phyloP scores from a whole-genome alignment of 37 sponge, comb jelly and placozoan species.

The Lycopodina hypogea region DNA sequence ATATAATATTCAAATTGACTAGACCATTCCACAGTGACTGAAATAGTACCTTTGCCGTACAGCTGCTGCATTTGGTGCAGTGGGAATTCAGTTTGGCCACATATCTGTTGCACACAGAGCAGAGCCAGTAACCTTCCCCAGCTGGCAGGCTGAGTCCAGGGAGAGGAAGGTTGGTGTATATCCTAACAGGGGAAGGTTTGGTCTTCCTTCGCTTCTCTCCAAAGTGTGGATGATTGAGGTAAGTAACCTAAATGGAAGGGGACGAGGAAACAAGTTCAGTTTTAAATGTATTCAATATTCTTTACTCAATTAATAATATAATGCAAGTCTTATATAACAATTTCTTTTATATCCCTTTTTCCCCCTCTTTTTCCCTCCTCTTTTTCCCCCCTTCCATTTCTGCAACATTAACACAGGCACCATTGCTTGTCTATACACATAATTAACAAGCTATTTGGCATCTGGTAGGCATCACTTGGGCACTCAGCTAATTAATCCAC shows the following conservation, averaged over 20 bases:
- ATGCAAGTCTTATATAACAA: neutral
- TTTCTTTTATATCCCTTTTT: neutral
- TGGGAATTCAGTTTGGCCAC: constrained; percentile 60
- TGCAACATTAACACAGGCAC: too few species aligned
- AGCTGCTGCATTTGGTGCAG: constrained; percentile 62
- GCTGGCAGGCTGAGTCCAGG: constrained; percentile 64
- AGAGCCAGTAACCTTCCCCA: constrained; percentile 63
- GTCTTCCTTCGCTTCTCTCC: constrained; percentile 19
- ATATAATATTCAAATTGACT: too few species aligned
- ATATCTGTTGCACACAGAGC: constrained; percentile 58
- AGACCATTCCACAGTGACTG: too few species aligned
- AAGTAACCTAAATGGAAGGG: constrained; percentile 62
- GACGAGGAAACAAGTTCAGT: neutral
- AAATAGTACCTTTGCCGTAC: constrained; percentile 89
- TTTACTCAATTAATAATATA: too few species aligned
- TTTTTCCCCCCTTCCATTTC: too few species aligned
- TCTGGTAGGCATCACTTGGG: too few species aligned
- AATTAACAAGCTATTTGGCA: too few species aligned
- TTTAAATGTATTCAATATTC: neutral
- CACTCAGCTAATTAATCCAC: too few species aligned
- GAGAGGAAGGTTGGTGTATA: constrained; percentile 81
- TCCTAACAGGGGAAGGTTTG: constrained; percentile 75
- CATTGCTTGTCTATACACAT: too few species aligned
- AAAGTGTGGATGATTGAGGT: constrained; percentile 74
- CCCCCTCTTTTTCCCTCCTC: too few species aligned